Conservation (phyloP, 2,113 vertebrate species). For the Tenrec ecaudatus region DNA sequence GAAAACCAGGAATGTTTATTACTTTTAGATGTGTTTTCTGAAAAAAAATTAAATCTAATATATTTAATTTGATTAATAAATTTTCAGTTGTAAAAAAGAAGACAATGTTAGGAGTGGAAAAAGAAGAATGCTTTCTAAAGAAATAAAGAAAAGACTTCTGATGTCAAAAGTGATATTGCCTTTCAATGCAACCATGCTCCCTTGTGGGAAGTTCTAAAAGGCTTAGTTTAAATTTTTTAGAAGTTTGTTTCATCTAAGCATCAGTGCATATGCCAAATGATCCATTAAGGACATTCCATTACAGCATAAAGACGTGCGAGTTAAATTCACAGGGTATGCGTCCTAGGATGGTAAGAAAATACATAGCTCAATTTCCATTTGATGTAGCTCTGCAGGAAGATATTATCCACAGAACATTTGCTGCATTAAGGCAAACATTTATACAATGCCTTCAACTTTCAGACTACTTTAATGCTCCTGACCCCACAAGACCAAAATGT, state of each 20-base stretch:
- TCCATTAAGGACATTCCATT: slow-evolving; percentile 68
- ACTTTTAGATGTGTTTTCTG: slow-evolving; percentile 18
- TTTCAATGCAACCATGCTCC: slow-evolving; percentile 59
- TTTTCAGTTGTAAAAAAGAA: not conserved
- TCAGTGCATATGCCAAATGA: slow-evolving; percentile 63
- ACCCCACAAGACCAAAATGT: not conserved
- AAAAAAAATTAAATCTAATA: slow-evolving; percentile 43
- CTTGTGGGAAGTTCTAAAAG: slow-evolving; percentile 73
- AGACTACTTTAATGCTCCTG: not conserved
- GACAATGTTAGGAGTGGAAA: slow-evolving; percentile 44
- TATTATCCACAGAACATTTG: slow-evolving; percentile 62
- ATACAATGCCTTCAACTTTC: not conserved
- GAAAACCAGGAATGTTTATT: not conserved
- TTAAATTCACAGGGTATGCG: slow-evolving; percentile 43
- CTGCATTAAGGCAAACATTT: not conserved
- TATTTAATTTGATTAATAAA: slow-evolving; percentile 57
- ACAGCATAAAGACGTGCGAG: slow-evolving; percentile 59
- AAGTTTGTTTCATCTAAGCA: slow-evolving; percentile 69
- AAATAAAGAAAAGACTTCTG: slow-evolving; percentile 47
- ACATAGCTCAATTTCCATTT: slow-evolving; percentile 44
- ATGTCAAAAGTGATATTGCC: slow-evolving; percentile 55
- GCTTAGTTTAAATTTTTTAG: slow-evolving; percentile 77
- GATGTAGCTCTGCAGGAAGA: slow-evolving; percentile 37
- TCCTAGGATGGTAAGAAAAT: slow-evolving; percentile 49
- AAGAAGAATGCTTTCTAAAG: slow-evolving; percentile 45